Evolutionary conservation across 2,888 invertebrate species (phyloP), one percentile per base, ranked within the genome.

Genomic region (Allacma fusca): DNA sequence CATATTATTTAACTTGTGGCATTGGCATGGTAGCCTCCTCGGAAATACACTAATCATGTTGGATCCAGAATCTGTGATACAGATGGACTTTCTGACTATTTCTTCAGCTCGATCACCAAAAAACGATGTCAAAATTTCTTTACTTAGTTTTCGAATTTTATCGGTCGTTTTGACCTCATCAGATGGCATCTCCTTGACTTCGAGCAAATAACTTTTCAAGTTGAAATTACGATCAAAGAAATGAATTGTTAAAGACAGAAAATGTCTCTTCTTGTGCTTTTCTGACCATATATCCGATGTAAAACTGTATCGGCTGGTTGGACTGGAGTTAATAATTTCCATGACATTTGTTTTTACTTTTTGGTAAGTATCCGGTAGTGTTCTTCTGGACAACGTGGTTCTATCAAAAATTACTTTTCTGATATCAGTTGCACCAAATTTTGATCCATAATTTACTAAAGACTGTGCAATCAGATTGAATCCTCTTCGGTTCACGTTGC

Each of bases 391-490:
- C 21, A 71, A 44, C 12, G 13, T 9, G 2, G 44, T 71, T 44
- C 44, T 43, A 21, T 71, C 34, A 7, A 9, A 24, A 24, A 71
- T 71, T 1, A 71, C 1, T 5, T 44, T 24, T 4, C 44, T 21
- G n/a, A 71, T 24, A 44, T 71, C 24, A 19, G 43, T 21, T 7
- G 21, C 19, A 7, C 71, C 71, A 21, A 44, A 50, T 12, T 50
- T 50, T 21, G 71, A 44, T 21, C 71, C 71, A 50, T 29, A 71
- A 24, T 71, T 44, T 4, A 71, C 26, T 5, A 71, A n/a, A 1
- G 71, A 4, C 44, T 43, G 44, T 2, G 71, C 71, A 44, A 71
- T 71, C 23, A n/a, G n/a, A 44, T 71, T 21, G 21, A 71, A 71
- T 13, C 71, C 71, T n/a, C n/a, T n/a, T n/a, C n/a, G n/a, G n/a